phyloP scores from a whole-genome alignment of 2,888 invertebrate species.

The Orthonevra nobilis region DNA sequence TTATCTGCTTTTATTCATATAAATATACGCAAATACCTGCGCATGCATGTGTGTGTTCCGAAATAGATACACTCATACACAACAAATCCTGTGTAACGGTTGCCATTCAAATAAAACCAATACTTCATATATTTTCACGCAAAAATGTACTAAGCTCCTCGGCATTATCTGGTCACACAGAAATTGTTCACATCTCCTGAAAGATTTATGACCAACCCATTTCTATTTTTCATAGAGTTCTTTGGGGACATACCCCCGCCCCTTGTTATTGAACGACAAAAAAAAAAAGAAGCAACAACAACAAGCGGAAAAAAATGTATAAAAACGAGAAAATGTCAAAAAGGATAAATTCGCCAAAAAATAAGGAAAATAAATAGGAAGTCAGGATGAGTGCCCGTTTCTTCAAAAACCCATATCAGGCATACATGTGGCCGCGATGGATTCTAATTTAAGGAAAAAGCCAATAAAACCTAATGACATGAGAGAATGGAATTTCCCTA shows the following conservation, averaged over 20 bases:
- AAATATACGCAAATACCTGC: too few species aligned
- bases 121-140: conserved; percentile 60
- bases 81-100: neutral
- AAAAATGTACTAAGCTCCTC: conserved; percentile 59
- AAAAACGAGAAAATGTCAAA: conserved; percentile 69
- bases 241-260: conserved; percentile 41
- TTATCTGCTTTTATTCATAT: too few species aligned
- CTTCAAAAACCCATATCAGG: conserved; percentile 25
- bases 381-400: conserved; percentile 55
- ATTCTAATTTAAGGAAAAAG: conserved; percentile 76
- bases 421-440: conserved; percentile 68
- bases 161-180: conserved; percentile 69
- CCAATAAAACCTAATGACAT: conserved; percentile 79
- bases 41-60: too few species aligned
- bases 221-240: conserved; percentile 63
- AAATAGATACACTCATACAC: neutral
- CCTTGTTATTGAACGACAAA: conserved; percentile 21
- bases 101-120: conserved; percentile 23
- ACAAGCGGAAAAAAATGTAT: conserved; percentile 28
- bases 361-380: conserved; percentile 69
- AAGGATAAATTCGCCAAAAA: conserved; percentile 64
- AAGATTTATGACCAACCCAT: conserved; percentile 70
- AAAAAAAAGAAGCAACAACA: conserved; percentile 8
- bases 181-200: conserved; percentile 63
- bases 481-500: conserved; percentile 73